Conservation (phyloP, 2,797 vertebrate species). For the Eupleurogrammus muticus region DNA sequence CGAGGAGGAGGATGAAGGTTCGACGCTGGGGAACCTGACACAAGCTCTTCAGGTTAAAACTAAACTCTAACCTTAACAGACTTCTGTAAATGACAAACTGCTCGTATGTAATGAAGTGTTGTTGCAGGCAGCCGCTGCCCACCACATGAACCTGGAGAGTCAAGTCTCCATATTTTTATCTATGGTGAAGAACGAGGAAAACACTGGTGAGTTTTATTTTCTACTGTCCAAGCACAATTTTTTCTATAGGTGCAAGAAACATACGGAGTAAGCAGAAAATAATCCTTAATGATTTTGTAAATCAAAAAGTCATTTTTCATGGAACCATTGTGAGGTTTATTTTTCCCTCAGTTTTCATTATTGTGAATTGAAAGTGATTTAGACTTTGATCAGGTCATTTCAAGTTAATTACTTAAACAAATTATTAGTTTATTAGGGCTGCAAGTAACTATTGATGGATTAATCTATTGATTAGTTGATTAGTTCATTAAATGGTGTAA, state of each 20-base stretch:
- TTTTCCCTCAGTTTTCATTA: too few species aligned
- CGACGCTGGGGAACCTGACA: constrained; percentile 78
- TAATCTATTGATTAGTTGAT: too few species aligned
- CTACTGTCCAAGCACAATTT: not conserved
- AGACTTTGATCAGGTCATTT: too few species aligned
- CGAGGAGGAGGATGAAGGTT: constrained; percentile 76
- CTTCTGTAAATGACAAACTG: not conserved
- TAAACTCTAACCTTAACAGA: not conserved
- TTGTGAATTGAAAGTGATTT: too few species aligned
- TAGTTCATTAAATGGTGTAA: too few species aligned
- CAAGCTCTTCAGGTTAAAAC: constrained; percentile 85
- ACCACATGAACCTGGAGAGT: constrained; percentile 86
- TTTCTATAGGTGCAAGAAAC: not conserved
- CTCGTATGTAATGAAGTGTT: constrained; percentile 12
- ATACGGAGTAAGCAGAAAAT: not conserved
- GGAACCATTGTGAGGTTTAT: too few species aligned
- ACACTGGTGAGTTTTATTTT: constrained; percentile 82
- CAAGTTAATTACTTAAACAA: too few species aligned
- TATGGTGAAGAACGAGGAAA: constrained; percentile 86
- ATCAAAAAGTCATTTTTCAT: not conserved
- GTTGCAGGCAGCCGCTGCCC: constrained; percentile 84
- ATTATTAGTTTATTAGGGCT: too few species aligned
- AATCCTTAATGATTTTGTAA: not conserved
- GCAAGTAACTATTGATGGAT: too few species aligned
- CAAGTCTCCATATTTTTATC: constrained; percentile 89